phyloP scores from a whole-genome alignment of 2,797 vertebrate species.

The Phrynocephalus vlangalii region DNA sequence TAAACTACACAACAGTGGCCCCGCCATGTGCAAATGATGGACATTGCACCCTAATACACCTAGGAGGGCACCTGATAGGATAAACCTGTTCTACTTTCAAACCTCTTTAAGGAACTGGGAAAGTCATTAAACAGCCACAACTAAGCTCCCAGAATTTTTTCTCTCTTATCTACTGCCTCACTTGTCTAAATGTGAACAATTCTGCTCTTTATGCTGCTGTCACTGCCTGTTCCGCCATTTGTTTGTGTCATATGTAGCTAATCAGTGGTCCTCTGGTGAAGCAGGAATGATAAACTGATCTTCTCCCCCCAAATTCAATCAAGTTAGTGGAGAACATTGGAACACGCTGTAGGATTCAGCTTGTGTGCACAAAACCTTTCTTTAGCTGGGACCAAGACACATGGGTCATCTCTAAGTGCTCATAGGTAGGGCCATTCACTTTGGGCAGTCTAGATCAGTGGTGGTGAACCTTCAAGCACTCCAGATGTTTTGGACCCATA shows the following conservation, averaged over 20 bases:
- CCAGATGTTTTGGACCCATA: too few species aligned
- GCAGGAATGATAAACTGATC: slow-evolving; percentile 2
- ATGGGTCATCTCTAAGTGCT: neutral
- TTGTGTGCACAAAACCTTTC: neutral
- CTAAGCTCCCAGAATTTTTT: too few species aligned
- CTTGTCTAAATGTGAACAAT: neutral
- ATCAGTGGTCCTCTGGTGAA: neutral
- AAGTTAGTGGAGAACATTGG: slow-evolving; percentile 29
- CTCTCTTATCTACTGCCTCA: neutral
- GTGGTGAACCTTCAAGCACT: too few species aligned
- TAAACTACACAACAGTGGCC: too few species aligned
- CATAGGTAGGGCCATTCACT: neutral
- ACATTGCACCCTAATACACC: too few species aligned
- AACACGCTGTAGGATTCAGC: slow-evolving; percentile 18
- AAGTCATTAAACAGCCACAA: neutral
- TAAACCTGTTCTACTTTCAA: too few species aligned
- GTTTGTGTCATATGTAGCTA: slow-evolving; percentile 6
- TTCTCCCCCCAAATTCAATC: neutral
- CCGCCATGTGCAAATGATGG: too few species aligned
- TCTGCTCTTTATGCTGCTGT: neutral
- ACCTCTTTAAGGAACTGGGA: too few species aligned
- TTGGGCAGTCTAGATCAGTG: neutral
- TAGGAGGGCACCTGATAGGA: too few species aligned
- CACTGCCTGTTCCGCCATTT: neutral
- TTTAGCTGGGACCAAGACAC: neutral